Base-by-base conservation (phyloP, 2,888 invertebrate species). In the Pherbina coryleti region DNA sequence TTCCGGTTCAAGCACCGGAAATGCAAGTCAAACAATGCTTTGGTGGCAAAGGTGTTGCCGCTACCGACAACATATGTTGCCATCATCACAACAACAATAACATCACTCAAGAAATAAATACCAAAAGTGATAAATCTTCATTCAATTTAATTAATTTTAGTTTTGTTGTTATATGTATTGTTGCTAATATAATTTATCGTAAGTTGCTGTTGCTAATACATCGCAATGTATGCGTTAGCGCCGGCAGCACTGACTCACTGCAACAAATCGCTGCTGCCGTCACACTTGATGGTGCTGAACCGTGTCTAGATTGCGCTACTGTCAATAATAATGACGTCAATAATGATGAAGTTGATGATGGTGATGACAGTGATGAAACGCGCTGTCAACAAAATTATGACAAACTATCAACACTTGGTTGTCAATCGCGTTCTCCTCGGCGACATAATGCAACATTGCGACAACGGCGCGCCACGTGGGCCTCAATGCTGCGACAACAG, bases 331-430 rank as follows among this genome's bases (percentile, higher is more conserved):
- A 81, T 84, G 83, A 82, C 83, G 84, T 82, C 73, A 55, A 14
- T 55, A 62, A 60, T 72, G 76, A 70, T 67, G 49, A n/a, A n/a
- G n/a, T 19, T 75, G 28, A 34, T 75, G 49, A 37, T 75, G 55
- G 55, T 78, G 73, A 83, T 84, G 79, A 78, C 80, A 80, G 74
- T 78, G 78, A 78, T 80, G 79, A 81, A 81, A 79, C 76, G 77
- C 78, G 77, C 79, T 79, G 81, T 80, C 82, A 80, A 75, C 80
- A 77, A 82, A 84, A 81, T 84, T 84, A 85, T 86, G 85, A 86
- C 82, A 83, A 88, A 86, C 86, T 86, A 87, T 88, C 86, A 84
- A 83, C 82, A 85, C 72, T 44, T 69, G 57, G 62, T 51, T 19
- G 69, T 67, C 69, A 78, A 49, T 53, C 37, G 14, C 77, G 53